These are phyloP conservation scores for Xanthia togata DNA, from an alignment of 2,888 invertebrate species.

Conservation along the genomic window DNA sequence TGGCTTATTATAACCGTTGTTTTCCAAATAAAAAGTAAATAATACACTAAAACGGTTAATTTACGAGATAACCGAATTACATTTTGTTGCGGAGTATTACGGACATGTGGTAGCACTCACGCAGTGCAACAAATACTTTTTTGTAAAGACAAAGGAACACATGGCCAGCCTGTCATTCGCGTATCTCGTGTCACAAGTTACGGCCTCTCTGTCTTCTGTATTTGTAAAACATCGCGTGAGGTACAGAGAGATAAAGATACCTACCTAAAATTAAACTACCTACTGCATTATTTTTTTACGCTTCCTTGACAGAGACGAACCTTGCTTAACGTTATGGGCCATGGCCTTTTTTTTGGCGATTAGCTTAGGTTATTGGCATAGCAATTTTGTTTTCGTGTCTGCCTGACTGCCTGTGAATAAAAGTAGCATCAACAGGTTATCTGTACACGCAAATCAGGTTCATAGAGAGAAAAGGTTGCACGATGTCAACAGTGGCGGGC, in stretches of 20 bases:
- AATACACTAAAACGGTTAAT: slow-evolving; percentile 27
- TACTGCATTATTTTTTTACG: slow-evolving; percentile 36
- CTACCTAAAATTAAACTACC: too few species aligned
- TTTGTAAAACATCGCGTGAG: slow-evolving; percentile 53
- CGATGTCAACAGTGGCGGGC: slow-evolving; percentile 10
- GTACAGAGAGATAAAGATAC: slow-evolving; percentile 26
- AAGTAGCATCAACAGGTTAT: slow-evolving; percentile 5
- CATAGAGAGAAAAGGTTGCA: not conserved
- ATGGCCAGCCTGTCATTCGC: slow-evolving; percentile 42
- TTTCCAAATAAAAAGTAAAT: slow-evolving; percentile 24
- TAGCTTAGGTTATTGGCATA: slow-evolving; percentile 27
- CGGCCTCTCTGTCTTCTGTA: slow-evolving; percentile 51
- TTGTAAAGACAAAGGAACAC: slow-evolving; percentile 55
- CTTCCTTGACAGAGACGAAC: slow-evolving; percentile 32
- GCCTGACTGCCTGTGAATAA: slow-evolving; percentile 11
- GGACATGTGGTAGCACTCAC: slow-evolving; percentile 31
- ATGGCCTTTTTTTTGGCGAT: slow-evolving; percentile 26
- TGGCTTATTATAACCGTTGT: slow-evolving; percentile 9
- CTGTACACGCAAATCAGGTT: slow-evolving; percentile 35
- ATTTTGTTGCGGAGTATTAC: slow-evolving; percentile 14
- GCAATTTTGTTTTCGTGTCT: slow-evolving; percentile 20
- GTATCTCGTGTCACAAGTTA: slow-evolving; percentile 52
- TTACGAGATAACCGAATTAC: slow-evolving; percentile 29
- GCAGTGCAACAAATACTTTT: slow-evolving; percentile 31
- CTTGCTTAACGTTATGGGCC: slow-evolving; percentile 39